A percentile compares a stretch with the other conserved stretches of the same genome.
Conservation (phyloP, 2,888 invertebrate species). For the Hemithea aestivaria region DNA sequence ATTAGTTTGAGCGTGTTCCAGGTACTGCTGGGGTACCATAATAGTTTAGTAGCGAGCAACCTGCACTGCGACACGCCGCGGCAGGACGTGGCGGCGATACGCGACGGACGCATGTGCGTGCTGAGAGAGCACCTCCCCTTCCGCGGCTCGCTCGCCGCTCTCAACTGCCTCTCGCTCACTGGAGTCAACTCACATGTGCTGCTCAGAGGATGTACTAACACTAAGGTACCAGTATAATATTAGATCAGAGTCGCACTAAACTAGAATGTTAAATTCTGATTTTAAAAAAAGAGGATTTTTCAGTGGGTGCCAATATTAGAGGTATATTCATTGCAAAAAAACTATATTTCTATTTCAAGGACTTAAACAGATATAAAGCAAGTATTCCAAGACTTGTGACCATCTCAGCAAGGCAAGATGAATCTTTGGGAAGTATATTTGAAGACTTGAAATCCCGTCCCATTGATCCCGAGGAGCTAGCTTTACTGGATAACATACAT, state of each 20-base stretch:
- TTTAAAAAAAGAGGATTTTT: too few relatives aligned
- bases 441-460: slow-evolving; percentile 44
- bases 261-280: too few relatives aligned
- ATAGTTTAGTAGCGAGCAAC: slow-evolving; percentile 84
- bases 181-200: slow-evolving; percentile 56
- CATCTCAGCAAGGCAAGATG: slow-evolving; percentile 49
- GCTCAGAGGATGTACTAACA: slow-evolving; percentile 49
- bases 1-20: slow-evolving; percentile 31
- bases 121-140: slow-evolving; percentile 78
- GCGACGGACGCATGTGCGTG: slow-evolving; percentile 75
- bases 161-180: slow-evolving; percentile 53
- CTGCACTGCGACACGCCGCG: slow-evolving; percentile 82
- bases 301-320: too few relatives aligned
- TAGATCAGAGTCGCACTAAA: too few relatives aligned
- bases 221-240: slow-evolving; percentile 45
- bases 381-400: slow-evolving; percentile 48
- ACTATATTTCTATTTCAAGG: too few relatives aligned
- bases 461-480: slow-evolving; percentile 54
- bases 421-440: slow-evolving; percentile 38
- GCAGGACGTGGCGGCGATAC: slow-evolving; percentile 66
- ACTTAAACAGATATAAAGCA: slow-evolving; percentile 40
- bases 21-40: slow-evolving; percentile 82
- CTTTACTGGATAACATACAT: slow-evolving; percentile 54
- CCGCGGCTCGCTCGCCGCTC: slow-evolving; percentile 65
- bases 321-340: too few relatives aligned